Base-by-base conservation (phyloP, 2,797 vertebrate genomes). In the Enteromius afrohamiltoni region DNA sequence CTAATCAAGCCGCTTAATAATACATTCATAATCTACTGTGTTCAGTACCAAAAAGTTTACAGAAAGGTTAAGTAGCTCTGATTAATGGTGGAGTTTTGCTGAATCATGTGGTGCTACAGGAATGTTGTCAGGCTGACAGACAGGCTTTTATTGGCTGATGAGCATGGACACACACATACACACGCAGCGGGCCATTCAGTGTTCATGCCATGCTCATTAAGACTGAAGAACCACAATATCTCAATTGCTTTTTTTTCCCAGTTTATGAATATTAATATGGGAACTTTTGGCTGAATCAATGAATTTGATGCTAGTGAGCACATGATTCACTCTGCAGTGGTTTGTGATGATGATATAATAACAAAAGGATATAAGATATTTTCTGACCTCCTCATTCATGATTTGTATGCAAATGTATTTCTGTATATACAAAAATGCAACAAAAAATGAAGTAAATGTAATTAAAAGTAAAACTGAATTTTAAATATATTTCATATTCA, bases 81-180 rank as follows among this genome's bases (percentile, higher is more conserved):
- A 9, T 77, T 58, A 83, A 34, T 83, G 70, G 29, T 51, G 70
- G 42, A 62, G 49, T 69, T 83, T 77, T 83, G 81, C 81, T 83
- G 74, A 83, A 77, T 83, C 81, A 60, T 83, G 73, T 77, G 73
- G 26, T 55, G 21, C 64, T 31, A 31, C 37, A 69, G 62, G 37
- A 83, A 58, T 60, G 62, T 60, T 83, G 26, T 77, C 17, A 8
- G 49, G 6, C 81, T 77, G 73, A 83, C 64, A 68, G 80, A 65
- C 47, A 67, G 73, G 3, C 26, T 47, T 69, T 77, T 69, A 77
- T 83, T 69, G 51, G 64, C 64, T 58, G 62, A 83, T 69, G 81
- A 77, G 73, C 62, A 67, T 55, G 65, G 49, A 55, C 47, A 82
- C 31, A 75, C 42, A 40, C 29, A 82, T 45, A 62, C 65, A 51